phyloP scores from a whole-genome alignment of 2,797 vertebrate species.

The Poecilia gillii region DNA sequence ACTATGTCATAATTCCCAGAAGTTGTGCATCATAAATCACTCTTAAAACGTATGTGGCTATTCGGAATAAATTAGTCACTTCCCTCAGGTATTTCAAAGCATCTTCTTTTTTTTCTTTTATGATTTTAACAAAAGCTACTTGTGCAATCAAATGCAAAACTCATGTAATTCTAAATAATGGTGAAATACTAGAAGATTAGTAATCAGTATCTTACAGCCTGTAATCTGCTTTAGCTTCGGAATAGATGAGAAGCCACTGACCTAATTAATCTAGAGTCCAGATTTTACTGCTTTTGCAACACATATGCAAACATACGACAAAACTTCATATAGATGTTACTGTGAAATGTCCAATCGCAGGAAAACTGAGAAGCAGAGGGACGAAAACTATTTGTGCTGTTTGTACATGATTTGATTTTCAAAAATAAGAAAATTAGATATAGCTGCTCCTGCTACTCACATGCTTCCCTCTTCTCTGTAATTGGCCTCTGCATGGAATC shows the following conservation, averaged over 20 bases:
- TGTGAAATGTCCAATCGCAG: slow-evolving; percentile 21
- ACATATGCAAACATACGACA: slow-evolving; percentile 2
- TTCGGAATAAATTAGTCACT: not conserved
- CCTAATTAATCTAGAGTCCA: slow-evolving; percentile 21
- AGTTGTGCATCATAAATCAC: not conserved
- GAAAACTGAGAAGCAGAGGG: slow-evolving; percentile 2
- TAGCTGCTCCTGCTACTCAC: slow-evolving; percentile 1
- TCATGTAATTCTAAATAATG: not conserved
- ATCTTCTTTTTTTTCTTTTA: not conserved
- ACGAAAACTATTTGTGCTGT: not conserved
- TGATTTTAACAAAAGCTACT: not conserved
- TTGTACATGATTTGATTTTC: slow-evolving; percentile 10
- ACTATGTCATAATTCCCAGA: not conserved
- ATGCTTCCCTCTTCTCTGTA: slow-evolving; percentile 26
- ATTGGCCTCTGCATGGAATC: slow-evolving; percentile 30
- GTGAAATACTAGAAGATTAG: not conserved
- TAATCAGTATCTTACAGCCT: not conserved
- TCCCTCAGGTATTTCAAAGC: not conserved
- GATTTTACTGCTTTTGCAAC: not conserved
- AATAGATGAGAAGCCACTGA: slow-evolving; percentile 8
- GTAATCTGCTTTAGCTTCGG: not conserved
- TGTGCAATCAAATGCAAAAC: not conserved
- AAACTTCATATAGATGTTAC: slow-evolving; percentile 11
- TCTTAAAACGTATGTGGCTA: not conserved
- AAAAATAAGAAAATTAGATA: slow-evolving; percentile 14